phyloP scores from a whole-genome alignment of 2,888 invertebrate species.

The Falcaria lacertinaria region DNA sequence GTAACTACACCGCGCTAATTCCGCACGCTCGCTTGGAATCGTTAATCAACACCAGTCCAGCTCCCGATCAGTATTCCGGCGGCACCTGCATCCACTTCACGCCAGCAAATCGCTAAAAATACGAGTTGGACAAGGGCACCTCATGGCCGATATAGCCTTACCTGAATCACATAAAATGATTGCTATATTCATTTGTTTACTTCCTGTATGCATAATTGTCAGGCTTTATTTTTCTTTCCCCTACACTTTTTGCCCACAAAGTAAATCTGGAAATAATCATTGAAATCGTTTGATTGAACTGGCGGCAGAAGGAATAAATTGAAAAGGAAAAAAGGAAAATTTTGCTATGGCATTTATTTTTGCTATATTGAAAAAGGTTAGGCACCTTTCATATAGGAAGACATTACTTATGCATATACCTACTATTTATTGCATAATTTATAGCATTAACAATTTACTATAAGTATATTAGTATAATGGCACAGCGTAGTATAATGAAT shows the following conservation, averaged over 20 bases:
- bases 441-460: no score
- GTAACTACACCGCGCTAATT: conserved; percentile 71
- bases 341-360: neutral
- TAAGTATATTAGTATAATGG: conserved; percentile 1
- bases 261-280: no score
- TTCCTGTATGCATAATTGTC: conserved; percentile 34
- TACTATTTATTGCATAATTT: conserved; percentile 2
- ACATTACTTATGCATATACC: conserved; percentile 15
- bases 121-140: conserved; percentile 61
- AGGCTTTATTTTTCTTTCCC: no score
- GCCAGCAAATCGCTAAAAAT: conserved; percentile 74
- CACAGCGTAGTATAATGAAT: neutral
- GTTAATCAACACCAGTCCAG: conserved; percentile 46
- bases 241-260: no score
- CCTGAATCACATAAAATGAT: conserved; percentile 58
- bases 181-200: conserved; percentile 38
- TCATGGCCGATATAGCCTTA: conserved; percentile 64
- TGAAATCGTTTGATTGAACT: no score
- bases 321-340: no score
- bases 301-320: no score
- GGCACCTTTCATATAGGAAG: conserved; percentile 22
- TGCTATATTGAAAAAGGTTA: conserved; percentile 1
- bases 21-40: conserved; percentile 66
- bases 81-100: conserved; percentile 36
- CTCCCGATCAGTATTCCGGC: conserved; percentile 63